A percentile compares a stretch with the other conserved stretches of the same genome.
Conservation (phyloP, 2,113 vertebrate genomes). For the Micronycteris hirsuta region DNA sequence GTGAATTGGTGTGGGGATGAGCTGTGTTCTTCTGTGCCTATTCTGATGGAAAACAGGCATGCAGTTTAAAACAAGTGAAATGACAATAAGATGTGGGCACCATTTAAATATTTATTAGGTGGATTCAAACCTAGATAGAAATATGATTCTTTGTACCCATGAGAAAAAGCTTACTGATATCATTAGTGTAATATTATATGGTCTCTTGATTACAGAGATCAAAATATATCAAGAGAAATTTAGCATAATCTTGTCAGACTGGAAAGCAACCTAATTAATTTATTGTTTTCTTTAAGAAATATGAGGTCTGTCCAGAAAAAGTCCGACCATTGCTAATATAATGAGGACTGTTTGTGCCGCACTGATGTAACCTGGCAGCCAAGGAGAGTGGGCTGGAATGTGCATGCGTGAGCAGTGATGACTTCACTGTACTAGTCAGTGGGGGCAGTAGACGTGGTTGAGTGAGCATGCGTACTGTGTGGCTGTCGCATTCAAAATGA, state of each 20-base stretch:
- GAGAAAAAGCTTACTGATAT: not conserved
- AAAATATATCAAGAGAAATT: not conserved
- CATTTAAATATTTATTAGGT: not conserved
- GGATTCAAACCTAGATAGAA: not conserved
- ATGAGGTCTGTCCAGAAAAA: too few relatives aligned
- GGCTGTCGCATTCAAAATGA: too few relatives aligned
- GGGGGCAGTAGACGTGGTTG: too few relatives aligned
- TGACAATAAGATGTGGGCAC: not conserved
- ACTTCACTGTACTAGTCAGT: too few relatives aligned
- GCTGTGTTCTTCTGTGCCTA: not conserved
- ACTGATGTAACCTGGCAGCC: too few relatives aligned
- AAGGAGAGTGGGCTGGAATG: too few relatives aligned
- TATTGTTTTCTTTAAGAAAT: not conserved
- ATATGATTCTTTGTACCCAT: not conserved
- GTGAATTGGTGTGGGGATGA: not conserved
- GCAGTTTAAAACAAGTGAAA: not conserved
- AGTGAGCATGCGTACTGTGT: too few relatives aligned
- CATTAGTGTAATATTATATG: not conserved
- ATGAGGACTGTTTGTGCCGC: too few relatives aligned
- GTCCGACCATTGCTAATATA: too few relatives aligned
- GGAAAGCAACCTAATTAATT: not conserved
- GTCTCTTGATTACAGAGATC: not conserved
- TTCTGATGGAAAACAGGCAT: not conserved
- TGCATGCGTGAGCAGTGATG: too few relatives aligned
- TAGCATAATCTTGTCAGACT: not conserved